A percentile compares a stretch with the other conserved stretches of the same genome.
These are phyloP conservation scores for Encarsia formosa DNA, from an alignment of 2,888 invertebrate genomes.

Conservation along the genomic window DNA sequence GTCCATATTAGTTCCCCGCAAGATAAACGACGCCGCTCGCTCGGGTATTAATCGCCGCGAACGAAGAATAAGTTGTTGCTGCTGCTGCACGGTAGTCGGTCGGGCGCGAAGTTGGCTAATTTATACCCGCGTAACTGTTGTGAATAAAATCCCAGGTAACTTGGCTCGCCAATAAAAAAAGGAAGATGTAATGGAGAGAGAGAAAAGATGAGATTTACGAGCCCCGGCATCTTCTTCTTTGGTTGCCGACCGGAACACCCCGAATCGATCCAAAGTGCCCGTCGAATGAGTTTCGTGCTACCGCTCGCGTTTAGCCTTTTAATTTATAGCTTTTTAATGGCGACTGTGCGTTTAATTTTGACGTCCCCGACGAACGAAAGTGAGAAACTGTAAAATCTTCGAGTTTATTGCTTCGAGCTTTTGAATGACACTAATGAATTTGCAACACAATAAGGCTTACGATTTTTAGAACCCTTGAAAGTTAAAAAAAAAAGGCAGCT, in stretches of 20 bases:
- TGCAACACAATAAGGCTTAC: too few species aligned
- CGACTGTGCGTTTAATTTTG: too few species aligned
- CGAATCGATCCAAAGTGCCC: conserved; percentile 9
- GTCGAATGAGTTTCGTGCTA: neutral
- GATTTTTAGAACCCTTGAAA: too few species aligned
- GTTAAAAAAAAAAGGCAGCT: too few species aligned
- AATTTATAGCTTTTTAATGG: conserved; percentile 25
- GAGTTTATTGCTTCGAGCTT: too few species aligned
- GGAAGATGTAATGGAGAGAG: neutral
- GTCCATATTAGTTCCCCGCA: too few species aligned
- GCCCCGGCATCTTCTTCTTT: conserved; percentile 13
- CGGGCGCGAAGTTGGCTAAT: conserved; percentile 21
- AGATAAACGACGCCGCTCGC: conserved; percentile 20
- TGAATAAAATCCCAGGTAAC: conserved; percentile 10
- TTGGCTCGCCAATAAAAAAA: conserved; percentile 2
- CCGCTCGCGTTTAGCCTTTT: conserved; percentile 1
- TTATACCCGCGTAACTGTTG: conserved; percentile 12
- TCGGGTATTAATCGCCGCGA: conserved; percentile 17
- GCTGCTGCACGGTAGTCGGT: conserved; percentile 18
- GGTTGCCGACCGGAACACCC: conserved; percentile 9
- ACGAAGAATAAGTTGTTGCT: conserved; percentile 1
- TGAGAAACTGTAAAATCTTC: too few species aligned
- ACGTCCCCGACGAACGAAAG: too few species aligned
- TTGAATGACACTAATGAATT: too few species aligned
- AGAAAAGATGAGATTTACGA: conserved; percentile 22